These are phyloP conservation scores for Galagoides demidoff DNA, from an alignment of 2,797 vertebrate genomes.

Conservation along the genomic window DNA sequence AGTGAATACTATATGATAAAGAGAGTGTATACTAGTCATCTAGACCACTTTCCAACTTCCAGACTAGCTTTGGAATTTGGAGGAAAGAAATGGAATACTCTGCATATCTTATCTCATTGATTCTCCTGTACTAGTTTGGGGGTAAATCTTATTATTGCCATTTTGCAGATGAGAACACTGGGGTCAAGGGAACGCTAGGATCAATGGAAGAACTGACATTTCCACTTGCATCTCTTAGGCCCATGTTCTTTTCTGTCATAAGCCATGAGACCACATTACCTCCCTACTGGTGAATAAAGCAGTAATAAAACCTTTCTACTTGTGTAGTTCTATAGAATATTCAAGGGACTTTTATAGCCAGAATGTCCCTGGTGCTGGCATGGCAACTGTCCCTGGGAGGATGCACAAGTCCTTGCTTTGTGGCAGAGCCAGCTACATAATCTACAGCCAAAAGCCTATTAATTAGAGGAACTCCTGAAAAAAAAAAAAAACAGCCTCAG, in stretches of 20 bases:
- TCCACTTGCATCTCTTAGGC: neutral
- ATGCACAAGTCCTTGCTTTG: constrained; percentile 29
- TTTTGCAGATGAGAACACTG: constrained; percentile 27
- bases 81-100: neutral
- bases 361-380: constrained; percentile 4
- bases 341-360: constrained; percentile 50
- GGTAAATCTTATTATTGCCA: neutral
- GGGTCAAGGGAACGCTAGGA: neutral
- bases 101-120: neutral
- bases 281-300: neutral
- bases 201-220: neutral
- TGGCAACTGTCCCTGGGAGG: constrained; percentile 43
- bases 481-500: constrained; percentile 51
- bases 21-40: neutral
- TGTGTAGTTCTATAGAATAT: neutral
- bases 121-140: neutral
- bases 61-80: neutral
- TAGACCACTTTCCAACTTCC: neutral
- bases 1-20: neutral
- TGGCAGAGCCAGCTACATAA: constrained; percentile 56
- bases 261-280: neutral
- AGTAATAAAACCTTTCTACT: neutral
- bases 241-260: neutral
- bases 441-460: constrained; percentile 60
- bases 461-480: constrained; percentile 79